A percentile compares a stretch with the other conserved stretches of the same genome.
Evolutionary conservation across 2,113 vertebrate species (phyloP).

Genomic region (Nicator chloris): DNA sequence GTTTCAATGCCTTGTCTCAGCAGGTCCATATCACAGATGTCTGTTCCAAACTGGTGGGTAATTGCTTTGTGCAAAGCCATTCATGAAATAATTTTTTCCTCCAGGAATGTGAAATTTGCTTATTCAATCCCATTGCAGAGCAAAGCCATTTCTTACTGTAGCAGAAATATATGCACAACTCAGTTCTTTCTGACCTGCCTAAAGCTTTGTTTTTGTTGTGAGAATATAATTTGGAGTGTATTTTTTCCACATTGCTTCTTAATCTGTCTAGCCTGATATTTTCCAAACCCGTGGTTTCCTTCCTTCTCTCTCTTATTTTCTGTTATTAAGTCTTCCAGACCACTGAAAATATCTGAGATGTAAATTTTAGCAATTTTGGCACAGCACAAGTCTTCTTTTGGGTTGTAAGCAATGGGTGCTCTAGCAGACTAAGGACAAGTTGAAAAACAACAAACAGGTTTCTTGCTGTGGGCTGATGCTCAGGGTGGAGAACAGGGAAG

Average conservation of each 20-base stretch:
- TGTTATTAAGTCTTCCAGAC: neutral
- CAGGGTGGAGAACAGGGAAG: neutral
- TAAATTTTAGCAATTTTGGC: neutral
- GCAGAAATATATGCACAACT: neutral
- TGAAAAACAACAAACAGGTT: neutral
- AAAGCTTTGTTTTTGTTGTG: neutral
- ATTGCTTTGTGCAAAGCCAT: neutral
- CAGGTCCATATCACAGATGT: neutral
- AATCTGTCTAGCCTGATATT: neutral
- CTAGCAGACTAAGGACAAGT: neutral
- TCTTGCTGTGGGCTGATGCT: neutral
- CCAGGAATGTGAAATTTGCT: neutral
- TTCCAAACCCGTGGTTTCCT: neutral
- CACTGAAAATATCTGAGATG: neutral
- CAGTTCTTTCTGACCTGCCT: neutral
- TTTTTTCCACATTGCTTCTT: neutral
- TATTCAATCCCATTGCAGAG: neutral
- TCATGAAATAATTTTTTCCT: neutral
- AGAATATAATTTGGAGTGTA: neutral
- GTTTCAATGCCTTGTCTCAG: neutral
- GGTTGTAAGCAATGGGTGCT: neutral
- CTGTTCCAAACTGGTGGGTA: neutral
- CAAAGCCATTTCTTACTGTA: neutral
- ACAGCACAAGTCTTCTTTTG: neutral
- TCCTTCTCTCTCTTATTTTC: neutral